Base-by-base conservation (phyloP, 2,113 vertebrate genomes). In the Gymnocephalus cernua region DNA sequence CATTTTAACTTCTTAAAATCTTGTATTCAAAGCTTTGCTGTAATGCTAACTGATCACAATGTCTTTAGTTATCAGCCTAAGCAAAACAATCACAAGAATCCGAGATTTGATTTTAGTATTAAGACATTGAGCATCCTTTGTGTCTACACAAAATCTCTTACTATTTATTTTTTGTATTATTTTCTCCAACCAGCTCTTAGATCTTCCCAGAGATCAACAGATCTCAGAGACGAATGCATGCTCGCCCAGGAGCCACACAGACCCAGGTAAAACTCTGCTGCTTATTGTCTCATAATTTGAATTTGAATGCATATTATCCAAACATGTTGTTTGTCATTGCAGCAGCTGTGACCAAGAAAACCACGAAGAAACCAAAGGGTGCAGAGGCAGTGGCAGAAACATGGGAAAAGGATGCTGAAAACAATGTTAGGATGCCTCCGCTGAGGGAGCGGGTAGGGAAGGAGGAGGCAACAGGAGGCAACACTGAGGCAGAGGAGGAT, bases 391-490 rank as follows among this genome's bases (percentile, higher is more conserved):
- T 1, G 19, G 12, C 1, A 1, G 14, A 44, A 64, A 59, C 53
- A 8, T 4, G 16, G 47, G 56, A 23, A 27, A 50, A 18, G 19
- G 61, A 51, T 0, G 29, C 2, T 14, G 29, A 50, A 65, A 53
- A 51, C 19, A n/a, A 14, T 2, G n/a, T 47, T 1, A 23, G 44
- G 35, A 54, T 70, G 51, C 50, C 53, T 50, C 72, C 58, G 18
- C 12, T 44, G 35, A 80, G 53, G 68, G 69, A 89, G 68, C 6
- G 0, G n/a, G 32, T 14, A 4, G 35, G 57, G 32, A 27, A 13
- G n/a, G 70, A 65, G 70, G 66, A 64, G 23, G 3, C 11, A n/a
- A n/a, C 38, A 66, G 74, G 38, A 81, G 82, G 53, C 3, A 25
- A 74, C n/a, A 18, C 56, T n/a, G 59, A 54, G 45, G 38, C 2